Evolutionary conservation across 2,888 invertebrate species (phyloP).

Genomic region (Heteropelma amictum): DNA sequence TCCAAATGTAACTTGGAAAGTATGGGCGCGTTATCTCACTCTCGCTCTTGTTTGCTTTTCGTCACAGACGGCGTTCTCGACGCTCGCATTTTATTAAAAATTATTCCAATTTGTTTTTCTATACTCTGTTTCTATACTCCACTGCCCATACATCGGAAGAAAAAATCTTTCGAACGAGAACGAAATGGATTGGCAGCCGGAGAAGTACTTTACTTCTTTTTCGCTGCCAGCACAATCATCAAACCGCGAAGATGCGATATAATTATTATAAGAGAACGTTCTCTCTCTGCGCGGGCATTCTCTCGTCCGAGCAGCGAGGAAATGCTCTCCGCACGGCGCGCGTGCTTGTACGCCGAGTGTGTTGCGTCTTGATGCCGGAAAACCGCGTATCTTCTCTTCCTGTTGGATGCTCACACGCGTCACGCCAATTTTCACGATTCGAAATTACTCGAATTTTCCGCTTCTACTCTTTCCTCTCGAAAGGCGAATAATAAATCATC

Average conservation of each 20-base stretch:
- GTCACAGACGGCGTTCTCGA: conserved; percentile 1
- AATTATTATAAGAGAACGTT: conserved; percentile 69
- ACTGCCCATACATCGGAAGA: not conserved
- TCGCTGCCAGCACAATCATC: conserved; percentile 57
- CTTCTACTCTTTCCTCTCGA: conserved; percentile 10
- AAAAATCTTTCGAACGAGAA: not conserved
- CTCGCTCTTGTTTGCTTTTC: conserved; percentile 38
- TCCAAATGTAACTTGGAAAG: conserved; percentile 18
- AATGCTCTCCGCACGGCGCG: conserved; percentile 14
- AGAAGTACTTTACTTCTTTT: not conserved
- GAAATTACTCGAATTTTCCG: not conserved
- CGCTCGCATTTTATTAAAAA: conserved; percentile 6
- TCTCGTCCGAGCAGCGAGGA: conserved; percentile 29
- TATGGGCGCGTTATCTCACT: conserved; percentile 37
- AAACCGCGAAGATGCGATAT: conserved; percentile 74
- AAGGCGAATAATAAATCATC: not conserved
- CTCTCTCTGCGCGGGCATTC: conserved; percentile 30
- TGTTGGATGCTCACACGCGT: conserved; percentile 49
- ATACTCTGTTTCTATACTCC: not conserved
- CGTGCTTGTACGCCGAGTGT: not conserved
- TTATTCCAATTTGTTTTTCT: conserved; percentile 5
- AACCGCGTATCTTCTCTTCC: conserved; percentile 43
- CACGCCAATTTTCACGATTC: conserved; percentile 52
- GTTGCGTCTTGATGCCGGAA: conserved; percentile 43
- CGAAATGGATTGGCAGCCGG: conserved; percentile 10